Evolutionary conservation across 2,797 vertebrate genomes (phyloP).

Genomic region (Melanotaenia pygmaea): DNA sequence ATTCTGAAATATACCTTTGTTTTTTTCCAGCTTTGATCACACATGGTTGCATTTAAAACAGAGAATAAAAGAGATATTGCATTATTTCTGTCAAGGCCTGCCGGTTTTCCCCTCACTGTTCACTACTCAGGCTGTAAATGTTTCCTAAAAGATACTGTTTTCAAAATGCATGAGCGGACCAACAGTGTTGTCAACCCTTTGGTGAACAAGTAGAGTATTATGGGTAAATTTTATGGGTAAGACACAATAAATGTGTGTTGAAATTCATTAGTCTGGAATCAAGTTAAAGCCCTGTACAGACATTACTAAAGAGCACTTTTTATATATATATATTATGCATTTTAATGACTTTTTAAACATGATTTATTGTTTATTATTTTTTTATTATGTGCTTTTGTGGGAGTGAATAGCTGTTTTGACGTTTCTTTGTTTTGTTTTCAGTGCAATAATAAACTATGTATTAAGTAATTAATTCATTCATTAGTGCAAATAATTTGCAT

Average conservation of each 20-base stretch:
- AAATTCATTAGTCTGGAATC: background rate
- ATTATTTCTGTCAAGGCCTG: constrained; percentile 32
- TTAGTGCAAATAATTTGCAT: no score
- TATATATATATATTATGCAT: no score
- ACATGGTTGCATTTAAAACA: constrained; percentile 39
- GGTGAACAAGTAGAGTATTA: constrained; percentile 6
- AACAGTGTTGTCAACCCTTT: constrained; percentile 10
- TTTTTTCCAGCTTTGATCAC: constrained; percentile 29
- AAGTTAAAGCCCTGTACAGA: background rate
- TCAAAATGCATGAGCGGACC: constrained; percentile 25
- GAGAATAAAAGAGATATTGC: constrained; percentile 27
- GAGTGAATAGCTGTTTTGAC: no score
- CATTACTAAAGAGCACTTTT: background rate
- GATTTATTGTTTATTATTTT: no score
- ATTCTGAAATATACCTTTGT: constrained; percentile 1
- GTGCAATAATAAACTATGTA: no score
- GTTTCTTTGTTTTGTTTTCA: background rate
- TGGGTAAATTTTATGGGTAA: no score
- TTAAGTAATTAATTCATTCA: no score
- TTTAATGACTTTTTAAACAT: no score
- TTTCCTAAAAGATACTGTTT: constrained; percentile 33
- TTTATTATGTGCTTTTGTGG: no score
- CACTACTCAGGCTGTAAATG: constrained; percentile 24
- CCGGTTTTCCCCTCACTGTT: constrained; percentile 24
- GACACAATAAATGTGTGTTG: background rate